Evolutionary conservation across 2,797 vertebrate species (phyloP).

Genomic region (Lagorchestes hirsutus): DNA sequence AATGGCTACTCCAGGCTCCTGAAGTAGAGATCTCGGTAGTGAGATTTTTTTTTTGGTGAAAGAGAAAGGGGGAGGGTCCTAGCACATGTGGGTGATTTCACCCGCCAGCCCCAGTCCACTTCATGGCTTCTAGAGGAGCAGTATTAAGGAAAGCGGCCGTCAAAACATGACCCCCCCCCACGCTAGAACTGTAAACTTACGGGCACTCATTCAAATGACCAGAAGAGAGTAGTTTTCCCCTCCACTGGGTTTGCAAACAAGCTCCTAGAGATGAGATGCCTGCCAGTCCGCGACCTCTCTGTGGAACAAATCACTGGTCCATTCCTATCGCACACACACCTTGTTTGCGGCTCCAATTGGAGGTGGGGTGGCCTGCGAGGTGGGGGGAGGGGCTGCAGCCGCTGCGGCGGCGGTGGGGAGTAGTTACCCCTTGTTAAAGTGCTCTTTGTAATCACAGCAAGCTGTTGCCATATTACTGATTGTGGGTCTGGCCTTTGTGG

Average conservation of each 20-base stretch:
- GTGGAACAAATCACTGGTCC: background rate
- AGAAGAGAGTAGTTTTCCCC: conserved; percentile 1
- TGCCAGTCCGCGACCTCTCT: background rate
- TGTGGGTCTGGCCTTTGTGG: conserved; percentile 9
- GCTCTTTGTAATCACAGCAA: background rate
- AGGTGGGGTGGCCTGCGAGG: background rate
- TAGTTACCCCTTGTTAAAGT: background rate
- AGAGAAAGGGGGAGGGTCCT: background rate
- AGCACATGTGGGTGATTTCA: background rate
- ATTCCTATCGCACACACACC: background rate
- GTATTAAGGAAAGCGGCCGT: background rate
- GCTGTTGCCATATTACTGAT: background rate
- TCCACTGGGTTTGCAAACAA: conserved; percentile 6
- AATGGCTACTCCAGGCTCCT: background rate
- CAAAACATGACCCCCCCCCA: conserved; percentile 12
- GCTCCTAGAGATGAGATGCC: background rate
- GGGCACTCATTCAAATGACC: background rate
- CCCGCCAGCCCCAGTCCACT: background rate
- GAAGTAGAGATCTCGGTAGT: background rate
- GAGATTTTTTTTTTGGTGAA: background rate
- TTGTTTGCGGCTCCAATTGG: background rate
- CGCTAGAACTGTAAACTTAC: background rate
- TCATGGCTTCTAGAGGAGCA: background rate
- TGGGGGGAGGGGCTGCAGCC: background rate
- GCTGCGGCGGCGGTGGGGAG: background rate